Base-by-base conservation (phyloP, 2,888 invertebrate species). In the Margaritifera margaritifera region DNA sequence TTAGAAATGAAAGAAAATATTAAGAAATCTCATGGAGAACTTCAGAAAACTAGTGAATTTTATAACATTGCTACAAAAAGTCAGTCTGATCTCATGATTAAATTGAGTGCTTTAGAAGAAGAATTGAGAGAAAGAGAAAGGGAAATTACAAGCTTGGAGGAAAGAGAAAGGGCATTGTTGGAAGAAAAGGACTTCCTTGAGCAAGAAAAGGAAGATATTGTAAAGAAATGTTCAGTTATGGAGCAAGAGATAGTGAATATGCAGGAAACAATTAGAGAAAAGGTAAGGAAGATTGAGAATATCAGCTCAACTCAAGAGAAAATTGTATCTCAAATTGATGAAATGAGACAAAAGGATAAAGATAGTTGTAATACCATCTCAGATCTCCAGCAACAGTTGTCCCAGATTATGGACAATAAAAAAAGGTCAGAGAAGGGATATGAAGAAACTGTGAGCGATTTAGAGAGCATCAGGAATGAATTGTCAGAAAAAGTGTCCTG, bases 31-130 rank as follows among this genome's bases (percentile, higher is more conserved):
- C 58, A 64, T 6, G 58, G 22, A 57, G 71, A 71, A 52, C 25
- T 72, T 11, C 62, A 72, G 55, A 68, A 66, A 63, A 72, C 72
- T 27, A 72, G 55, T 68, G 72, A 72, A 31, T 72, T 68, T 62
- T 72, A 72, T 51, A 72, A 72, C 60, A 52, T 72, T 51, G 72
- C 72, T n/a, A 72, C 72, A 19, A 72, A 69, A 66, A 64, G 72
- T n/a, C 72, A 72, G 19, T 68, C 72, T 24, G 68, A 72, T n/a
- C 50, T 72, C 42, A 62, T 72, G 63, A 66, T 68, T n/a, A 72
- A 68, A 69, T 42, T 72, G 27, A 69, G 51, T 52, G 25, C 66
- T 51, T 66, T 66, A 55, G 72, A 72, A 65, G 58, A 63, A 25
- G 64, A 65, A 11, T 65, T 60, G 22, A 67, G 64, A 27, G 27